Evolutionary conservation across 2,888 invertebrate species (phyloP).

Genomic region (Dynastes hyllus): DNA sequence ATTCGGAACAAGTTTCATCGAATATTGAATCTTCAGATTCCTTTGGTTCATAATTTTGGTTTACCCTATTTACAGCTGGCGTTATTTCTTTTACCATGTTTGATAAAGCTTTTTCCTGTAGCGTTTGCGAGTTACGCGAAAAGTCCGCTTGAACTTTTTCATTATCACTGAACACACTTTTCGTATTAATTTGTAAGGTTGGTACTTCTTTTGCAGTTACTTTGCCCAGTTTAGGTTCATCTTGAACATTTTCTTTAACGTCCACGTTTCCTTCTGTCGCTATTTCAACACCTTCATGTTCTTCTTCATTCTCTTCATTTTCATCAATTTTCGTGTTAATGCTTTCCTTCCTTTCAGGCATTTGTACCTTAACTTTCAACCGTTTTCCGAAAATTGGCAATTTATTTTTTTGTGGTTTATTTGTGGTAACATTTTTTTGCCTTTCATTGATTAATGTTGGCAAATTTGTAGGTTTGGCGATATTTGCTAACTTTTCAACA

Average conservation of each 20-base stretch:
- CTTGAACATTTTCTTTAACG: slow-evolving; percentile 7
- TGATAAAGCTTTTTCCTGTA: slow-evolving; percentile 23
- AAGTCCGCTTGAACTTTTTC: slow-evolving; percentile 24
- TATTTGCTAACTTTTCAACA: slow-evolving; percentile 81
- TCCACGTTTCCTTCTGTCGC: not conserved
- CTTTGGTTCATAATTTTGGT: slow-evolving; percentile 52
- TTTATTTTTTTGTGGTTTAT: slow-evolving; percentile 66
- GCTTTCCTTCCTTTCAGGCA: slow-evolving; percentile 63
- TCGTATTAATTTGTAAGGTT: not conserved
- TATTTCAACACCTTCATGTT: slow-evolving; percentile 42
- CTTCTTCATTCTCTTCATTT: slow-evolving; percentile 66
- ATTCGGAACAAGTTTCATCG: slow-evolving; percentile 53
- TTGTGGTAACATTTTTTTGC: slow-evolving; percentile 57
- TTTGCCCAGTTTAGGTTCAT: not conserved
- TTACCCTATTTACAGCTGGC: slow-evolving; percentile 32
- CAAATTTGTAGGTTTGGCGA: slow-evolving; percentile 81
- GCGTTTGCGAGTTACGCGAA: slow-evolving; percentile 26
- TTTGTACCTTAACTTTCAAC: slow-evolving; percentile 73
- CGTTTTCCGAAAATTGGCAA: slow-evolving; percentile 75
- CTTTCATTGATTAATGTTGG: slow-evolving; percentile 71
- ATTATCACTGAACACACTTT: not conserved
- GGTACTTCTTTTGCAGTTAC: not conserved
- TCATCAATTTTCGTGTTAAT: slow-evolving; percentile 61
- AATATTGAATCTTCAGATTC: slow-evolving; percentile 52
- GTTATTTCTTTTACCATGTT: slow-evolving; percentile 44